Conservation (phyloP, 2,113 vertebrate species). For the Oncorhynchus nerka region DNA sequence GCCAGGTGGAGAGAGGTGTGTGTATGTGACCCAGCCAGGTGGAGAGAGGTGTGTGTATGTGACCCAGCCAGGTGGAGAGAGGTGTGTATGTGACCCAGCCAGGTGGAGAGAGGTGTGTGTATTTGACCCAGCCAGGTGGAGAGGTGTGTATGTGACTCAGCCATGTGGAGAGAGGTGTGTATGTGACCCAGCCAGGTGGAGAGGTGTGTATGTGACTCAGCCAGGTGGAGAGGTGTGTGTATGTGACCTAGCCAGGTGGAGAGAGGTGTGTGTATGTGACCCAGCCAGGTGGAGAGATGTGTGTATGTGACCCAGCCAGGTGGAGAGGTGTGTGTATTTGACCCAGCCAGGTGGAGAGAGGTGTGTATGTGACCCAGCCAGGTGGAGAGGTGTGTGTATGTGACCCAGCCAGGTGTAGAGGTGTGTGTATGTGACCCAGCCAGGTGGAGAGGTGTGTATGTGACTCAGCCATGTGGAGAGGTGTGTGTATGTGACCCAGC, state of each 20-base stretch:
- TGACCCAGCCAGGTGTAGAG: conserved; percentile 77
- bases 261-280: conserved; percentile 8
- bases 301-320: conserved; percentile 1
- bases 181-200: conserved; percentile 74
- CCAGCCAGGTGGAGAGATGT: too few relatives aligned
- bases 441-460: conserved; percentile 14
- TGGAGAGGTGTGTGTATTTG: background rate
- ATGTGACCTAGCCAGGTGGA: conserved; percentile 32
- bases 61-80: too few relatives aligned
- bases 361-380: background rate
- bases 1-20: conserved; percentile 31
- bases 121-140: background rate
- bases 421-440: conserved; percentile 8
- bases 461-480: conserved; percentile 31
- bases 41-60: background rate
- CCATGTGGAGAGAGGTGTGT: background rate
- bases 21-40: background rate
- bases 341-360: background rate
- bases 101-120: background rate
- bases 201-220: conserved; percentile 40
- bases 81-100: background rate
- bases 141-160: background rate
- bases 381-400: conserved; percentile 4
- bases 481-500: conserved; percentile 6
- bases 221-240: conserved; percentile 19